Base-by-base conservation (phyloP, 2,797 vertebrate genomes). In the Sphaeramia orbicularis region DNA sequence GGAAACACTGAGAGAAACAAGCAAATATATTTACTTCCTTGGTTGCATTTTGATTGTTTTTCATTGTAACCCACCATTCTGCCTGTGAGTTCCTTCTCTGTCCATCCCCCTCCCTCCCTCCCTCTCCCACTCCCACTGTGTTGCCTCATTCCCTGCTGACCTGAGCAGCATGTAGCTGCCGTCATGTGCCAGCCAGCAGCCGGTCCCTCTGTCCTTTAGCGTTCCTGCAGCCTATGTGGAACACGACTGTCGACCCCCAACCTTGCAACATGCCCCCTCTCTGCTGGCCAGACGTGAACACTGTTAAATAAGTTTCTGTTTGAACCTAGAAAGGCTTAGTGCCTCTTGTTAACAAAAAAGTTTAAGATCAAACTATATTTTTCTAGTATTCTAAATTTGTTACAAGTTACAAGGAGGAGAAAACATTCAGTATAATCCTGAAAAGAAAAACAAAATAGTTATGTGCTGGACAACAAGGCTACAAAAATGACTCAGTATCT, bases 21-120 rank as follows among this genome's bases (percentile, higher is more conserved):
- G 62, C 42, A 76, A 24, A 78, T 63, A 55, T 62, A 64, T 24
- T 1, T 32, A 52, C 56, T 63, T 36, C 49, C 21, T 50, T 62
- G 56, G 80, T 76, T 78, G 65, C 55, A 77, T 82, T 90, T 86
- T 76, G 71, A 90, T 90, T 87, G 82, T 90, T 90, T 88, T 80
- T 81, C n/a, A 81, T 84, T 78, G 84, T 86, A 90, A 91, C 88
- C 78, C 79, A 63, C 70, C 74, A 49, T 75, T 76, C 83, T 47
- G 21, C 21, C 65, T 74, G 27, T 18, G 13, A 60, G 70, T 53
- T 32, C 53, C 77, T 43, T 50, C 45, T 56, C 15, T 52, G 63
- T 37, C n/a, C 45, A 19, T 18, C 48, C 8, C 59, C 53, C 40
- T 48, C 40, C 48, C 45, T 42, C 42, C 14, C 16, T 53, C 24